Evolutionary conservation across 2,113 vertebrate species (phyloP).

Genomic region (Tragelaphus strepsiceros): DNA sequence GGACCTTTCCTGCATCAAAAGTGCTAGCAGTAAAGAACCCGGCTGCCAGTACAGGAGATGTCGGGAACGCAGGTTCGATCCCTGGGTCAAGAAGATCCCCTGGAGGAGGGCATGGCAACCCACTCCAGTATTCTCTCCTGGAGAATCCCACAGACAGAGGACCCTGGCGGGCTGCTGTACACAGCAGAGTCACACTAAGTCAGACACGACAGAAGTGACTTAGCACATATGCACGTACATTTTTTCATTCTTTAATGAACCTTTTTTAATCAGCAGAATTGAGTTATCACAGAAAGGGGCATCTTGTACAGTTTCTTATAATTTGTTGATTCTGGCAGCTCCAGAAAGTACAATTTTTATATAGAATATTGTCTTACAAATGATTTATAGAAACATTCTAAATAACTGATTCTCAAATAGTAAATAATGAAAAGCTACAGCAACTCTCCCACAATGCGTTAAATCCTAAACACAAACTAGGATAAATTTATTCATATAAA

Average conservation of each 20-base stretch:
- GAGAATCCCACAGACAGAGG: neutral
- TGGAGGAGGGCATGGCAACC: neutral
- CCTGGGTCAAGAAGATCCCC: neutral
- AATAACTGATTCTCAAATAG: slow-evolving; percentile 9
- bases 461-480: neutral
- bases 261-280: neutral
- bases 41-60: neutral
- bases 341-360: neutral
- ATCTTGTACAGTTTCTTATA: neutral
- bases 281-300: neutral
- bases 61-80: neutral
- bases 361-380: neutral
- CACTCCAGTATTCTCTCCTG: neutral
- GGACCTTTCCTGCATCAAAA: neutral
- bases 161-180: neutral
- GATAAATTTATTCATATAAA: neutral
- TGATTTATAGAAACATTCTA: neutral
- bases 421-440: slow-evolving; percentile 15
- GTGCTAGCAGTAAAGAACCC: rapidly evolving
- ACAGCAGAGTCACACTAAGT: neutral
- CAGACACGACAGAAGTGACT: neutral
- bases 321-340: neutral
- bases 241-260: neutral
- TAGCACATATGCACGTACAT: rapidly evolving
- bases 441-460: neutral